These are phyloP conservation scores for Cheilosia scutellata DNA, from an alignment of 2,888 invertebrate species.

Conservation along the genomic window DNA sequence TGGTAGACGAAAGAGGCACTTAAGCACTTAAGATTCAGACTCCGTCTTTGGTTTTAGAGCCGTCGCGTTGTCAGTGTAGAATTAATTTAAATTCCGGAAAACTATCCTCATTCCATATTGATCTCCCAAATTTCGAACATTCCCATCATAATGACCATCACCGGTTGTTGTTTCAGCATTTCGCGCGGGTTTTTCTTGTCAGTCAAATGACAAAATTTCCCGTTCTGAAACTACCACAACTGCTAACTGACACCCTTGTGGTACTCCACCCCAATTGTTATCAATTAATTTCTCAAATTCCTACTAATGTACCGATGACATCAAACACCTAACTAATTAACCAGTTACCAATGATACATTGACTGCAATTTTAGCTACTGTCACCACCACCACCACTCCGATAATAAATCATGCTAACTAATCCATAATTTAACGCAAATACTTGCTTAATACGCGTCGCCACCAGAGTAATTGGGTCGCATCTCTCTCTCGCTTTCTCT, in stretches of 20 bases:
- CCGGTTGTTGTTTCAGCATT: no score
- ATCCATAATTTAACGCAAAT: slow-evolving; percentile 73
- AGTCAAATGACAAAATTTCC: no score
- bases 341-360: slow-evolving; percentile 46
- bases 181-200: no score
- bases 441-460: slow-evolving; percentile 66
- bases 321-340: slow-evolving; percentile 65
- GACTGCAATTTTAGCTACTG: slow-evolving; percentile 24
- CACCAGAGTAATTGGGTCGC: slow-evolving; percentile 58
- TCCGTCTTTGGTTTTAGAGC: no score
- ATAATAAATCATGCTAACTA: slow-evolving; percentile 74
- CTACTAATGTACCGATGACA: slow-evolving; percentile 39
- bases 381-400: slow-evolving; percentile 4
- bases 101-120: no score
- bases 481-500: background rate
- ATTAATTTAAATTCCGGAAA: no score
- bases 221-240: background rate
- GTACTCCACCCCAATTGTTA: slow-evolving; percentile 8
- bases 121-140: no score
- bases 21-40: no score
- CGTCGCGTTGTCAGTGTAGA: no score
- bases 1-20: no score
- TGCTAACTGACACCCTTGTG: background rate
- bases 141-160: no score
- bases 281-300: slow-evolving; percentile 59